Evolutionary conservation across 2,113 vertebrate genomes (phyloP).

Genomic region (Podilymbus podiceps): DNA sequence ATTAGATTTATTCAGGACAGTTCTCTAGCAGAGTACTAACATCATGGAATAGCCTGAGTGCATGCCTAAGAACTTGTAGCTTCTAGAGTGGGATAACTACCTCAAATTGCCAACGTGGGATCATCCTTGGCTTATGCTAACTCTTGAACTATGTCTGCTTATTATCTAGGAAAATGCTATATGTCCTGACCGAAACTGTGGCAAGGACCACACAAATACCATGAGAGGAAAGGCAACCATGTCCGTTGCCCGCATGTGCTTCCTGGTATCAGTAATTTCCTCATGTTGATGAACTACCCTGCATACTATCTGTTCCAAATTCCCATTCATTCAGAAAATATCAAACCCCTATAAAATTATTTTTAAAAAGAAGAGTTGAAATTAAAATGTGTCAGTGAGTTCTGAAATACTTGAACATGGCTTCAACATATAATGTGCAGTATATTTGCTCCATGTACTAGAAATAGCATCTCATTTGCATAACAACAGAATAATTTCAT

Average conservation of each 20-base stretch:
- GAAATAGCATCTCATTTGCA: not conserved
- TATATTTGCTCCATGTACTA: not conserved
- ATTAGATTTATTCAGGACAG: not conserved
- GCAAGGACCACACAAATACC: not conserved
- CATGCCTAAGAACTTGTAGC: not conserved
- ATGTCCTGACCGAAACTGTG: not conserved
- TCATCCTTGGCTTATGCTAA: not conserved
- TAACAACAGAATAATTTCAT: not conserved
- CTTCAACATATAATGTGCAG: not conserved
- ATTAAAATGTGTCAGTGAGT: not conserved
- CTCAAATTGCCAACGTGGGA: not conserved
- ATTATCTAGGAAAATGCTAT: not conserved
- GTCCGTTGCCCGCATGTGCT: not conserved
- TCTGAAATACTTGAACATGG: not conserved
- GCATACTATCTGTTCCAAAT: not conserved
- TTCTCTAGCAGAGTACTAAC: not conserved
- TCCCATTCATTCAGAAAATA: not conserved
- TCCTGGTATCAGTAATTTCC: not conserved
- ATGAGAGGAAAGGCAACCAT: not conserved
- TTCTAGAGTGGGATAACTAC: not conserved
- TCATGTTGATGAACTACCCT: not conserved
- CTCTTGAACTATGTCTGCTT: not conserved
- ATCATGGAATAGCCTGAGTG: not conserved
- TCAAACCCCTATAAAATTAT: not conserved
- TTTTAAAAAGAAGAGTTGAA: not conserved